Conservation (phyloP, 2,888 invertebrate genomes). For the Vesta saturnalis region DNA sequence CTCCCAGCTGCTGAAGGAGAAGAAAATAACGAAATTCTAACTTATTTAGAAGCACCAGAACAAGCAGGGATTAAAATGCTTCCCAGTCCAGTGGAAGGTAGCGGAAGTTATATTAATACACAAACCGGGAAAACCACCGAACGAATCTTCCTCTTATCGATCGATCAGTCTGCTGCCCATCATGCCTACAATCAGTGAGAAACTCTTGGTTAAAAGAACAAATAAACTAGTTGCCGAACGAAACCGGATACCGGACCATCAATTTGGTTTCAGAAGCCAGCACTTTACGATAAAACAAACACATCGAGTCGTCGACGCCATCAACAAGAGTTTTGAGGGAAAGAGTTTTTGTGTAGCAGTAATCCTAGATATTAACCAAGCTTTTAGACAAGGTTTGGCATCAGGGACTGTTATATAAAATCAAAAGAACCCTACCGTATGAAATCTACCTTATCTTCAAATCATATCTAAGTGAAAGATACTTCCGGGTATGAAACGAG, state of each 20-base stretch:
- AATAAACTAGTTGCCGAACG: neutral
- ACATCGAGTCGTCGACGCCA: too few relatives aligned
- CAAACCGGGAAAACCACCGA: too few relatives aligned
- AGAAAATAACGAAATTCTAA: too few relatives aligned
- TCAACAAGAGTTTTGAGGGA: neutral
- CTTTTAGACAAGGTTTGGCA: too few relatives aligned
- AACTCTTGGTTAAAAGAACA: neutral
- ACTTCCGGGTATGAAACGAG: neutral
- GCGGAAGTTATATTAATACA: too few relatives aligned
- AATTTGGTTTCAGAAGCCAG: too few relatives aligned
- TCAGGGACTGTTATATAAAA: too few relatives aligned
- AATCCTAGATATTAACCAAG: neutral
- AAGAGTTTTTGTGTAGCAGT: neutral
- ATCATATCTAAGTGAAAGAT: too few relatives aligned
- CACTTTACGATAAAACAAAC: neutral
- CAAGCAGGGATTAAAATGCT: neutral
- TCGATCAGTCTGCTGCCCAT: too few relatives aligned
- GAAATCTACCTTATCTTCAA: too few relatives aligned
- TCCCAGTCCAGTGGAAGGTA: neutral
- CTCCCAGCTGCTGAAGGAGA: neutral
- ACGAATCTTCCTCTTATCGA: neutral
- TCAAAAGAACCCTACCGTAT: too few relatives aligned
- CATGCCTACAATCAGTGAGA: neutral
- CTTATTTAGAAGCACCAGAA: neutral
- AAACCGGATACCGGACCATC: neutral